Evolutionary conservation across 2,113 vertebrate genomes (phyloP).

Genomic region (Cryptomyrus ogoouensis): DNA sequence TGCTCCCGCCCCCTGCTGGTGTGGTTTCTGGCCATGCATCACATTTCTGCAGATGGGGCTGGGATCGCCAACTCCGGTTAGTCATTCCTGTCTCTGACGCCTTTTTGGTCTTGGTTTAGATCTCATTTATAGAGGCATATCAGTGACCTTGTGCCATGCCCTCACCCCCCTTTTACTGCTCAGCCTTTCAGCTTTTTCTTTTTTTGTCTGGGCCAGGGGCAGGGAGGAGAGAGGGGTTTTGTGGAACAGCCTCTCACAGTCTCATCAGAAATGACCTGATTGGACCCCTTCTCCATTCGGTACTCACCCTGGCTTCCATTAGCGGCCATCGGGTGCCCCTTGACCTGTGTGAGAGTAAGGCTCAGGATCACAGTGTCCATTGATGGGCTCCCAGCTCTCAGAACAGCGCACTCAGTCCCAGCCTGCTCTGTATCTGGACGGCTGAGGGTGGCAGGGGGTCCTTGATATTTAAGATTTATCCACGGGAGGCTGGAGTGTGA

Average conservation of each 20-base stretch:
- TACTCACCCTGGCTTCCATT: not conserved
- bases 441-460: not conserved
- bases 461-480: not conserved
- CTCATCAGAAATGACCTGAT: not conserved
- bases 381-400: not conserved
- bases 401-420: not conserved
- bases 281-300: not conserved
- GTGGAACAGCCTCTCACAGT: not conserved
- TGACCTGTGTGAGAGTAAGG: not conserved
- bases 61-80: not conserved
- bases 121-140: not conserved
- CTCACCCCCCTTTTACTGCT: not conserved
- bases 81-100: not conserved
- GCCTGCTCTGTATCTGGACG: not conserved
- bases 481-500: not conserved
- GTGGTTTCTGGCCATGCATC: not conserved
- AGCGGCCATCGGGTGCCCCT: not conserved
- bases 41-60: not conserved
- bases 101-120: not conserved
- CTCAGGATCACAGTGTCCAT: not conserved
- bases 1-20: not conserved
- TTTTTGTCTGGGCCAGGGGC: not conserved
- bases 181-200: not conserved
- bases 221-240: not conserved
- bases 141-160: not conserved